Conservation (phyloP, 2,888 invertebrate species). For the Arge pagana region DNA sequence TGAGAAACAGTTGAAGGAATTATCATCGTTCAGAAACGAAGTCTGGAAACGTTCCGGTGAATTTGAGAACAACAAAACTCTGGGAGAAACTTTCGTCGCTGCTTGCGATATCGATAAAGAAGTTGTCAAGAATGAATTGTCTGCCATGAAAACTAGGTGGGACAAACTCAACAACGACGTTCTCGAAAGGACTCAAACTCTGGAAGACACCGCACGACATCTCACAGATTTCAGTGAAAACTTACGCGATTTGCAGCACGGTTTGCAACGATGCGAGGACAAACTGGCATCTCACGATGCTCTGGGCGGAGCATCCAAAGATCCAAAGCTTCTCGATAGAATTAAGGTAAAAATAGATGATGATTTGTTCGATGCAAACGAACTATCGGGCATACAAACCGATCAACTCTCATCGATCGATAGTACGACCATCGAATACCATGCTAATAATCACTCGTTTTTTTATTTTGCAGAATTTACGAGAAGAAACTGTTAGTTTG, state of each 20-base stretch:
- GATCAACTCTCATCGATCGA: background rate
- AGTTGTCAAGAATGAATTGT: constrained; percentile 80
- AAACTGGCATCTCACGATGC: constrained; percentile 77
- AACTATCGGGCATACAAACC: background rate
- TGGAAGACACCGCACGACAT: constrained; percentile 82
- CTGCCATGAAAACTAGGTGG: constrained; percentile 85
- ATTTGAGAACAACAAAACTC: constrained; percentile 83
- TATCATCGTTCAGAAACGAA: constrained; percentile 89
- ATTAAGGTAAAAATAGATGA: constrained; percentile 67
- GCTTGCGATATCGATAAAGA: constrained; percentile 92
- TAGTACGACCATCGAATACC: background rate
- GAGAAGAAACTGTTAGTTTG: constrained; percentile 80
- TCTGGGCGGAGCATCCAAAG: constrained; percentile 74
- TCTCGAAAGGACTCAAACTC: constrained; percentile 73
- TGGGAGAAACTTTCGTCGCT: constrained; percentile 86
- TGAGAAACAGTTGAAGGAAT: constrained; percentile 84
- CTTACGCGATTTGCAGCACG: constrained; percentile 81
- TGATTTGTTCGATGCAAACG: background rate
- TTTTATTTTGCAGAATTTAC: constrained; percentile 59
- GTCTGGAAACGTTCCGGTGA: constrained; percentile 93
- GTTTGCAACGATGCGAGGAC: constrained; percentile 87
- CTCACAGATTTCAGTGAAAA: constrained; percentile 85
- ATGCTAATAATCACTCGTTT: constrained; percentile 2
- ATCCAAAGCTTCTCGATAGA: constrained; percentile 82
- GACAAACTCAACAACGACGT: constrained; percentile 86